Base-by-base conservation (phyloP, 2,113 vertebrate genomes). In the Cavia aperea region DNA sequence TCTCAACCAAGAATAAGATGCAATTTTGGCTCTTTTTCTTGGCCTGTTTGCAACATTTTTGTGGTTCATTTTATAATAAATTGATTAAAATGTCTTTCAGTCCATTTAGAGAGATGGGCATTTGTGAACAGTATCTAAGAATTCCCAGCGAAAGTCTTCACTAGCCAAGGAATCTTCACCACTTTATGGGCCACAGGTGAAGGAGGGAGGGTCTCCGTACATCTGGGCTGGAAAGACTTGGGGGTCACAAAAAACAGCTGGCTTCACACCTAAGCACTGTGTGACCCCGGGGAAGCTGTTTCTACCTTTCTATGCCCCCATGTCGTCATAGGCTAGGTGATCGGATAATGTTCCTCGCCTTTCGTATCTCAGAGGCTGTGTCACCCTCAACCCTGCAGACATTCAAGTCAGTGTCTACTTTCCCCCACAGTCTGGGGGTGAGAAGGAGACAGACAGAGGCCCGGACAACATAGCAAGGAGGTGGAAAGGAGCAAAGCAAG, bases 61-160 rank as follows among this genome's bases (percentile, higher is more conserved):
- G 24, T 72, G 49, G 8, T 23, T 33, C 58, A 19, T 90, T 94
- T 77, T 36, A 72, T n/a, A 86, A 85, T 62, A 54, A 0, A 39
- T 14, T 66, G 39, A 63, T 88, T 86, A 60, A 88, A 77, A 81
- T 39, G 43, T 65, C 73, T 36, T 36, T 14, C 18, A 84, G 36
- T 84, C 49, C 46, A 31, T 26, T 3, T 68, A 29, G 46, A 66
- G 85, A 81, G 60, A 33, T 19, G 51, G 0, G 1, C 29, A 10
- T n/a, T 92, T 81, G 46, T 77, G 56, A 93, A 81, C 62, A 36
- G 86, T 68, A 70, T 60, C 58, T 43, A 77, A 89, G 46, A 82
- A 82, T 82, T 88, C 31, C 60, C 65, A 29, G 75, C 2, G 24
- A 49, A 19, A 21, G 23, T n/a, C 4, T 54, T 73, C 31, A 9